Base-by-base conservation (phyloP, 2,797 vertebrate species). In the Micrastur ruficollis region DNA sequence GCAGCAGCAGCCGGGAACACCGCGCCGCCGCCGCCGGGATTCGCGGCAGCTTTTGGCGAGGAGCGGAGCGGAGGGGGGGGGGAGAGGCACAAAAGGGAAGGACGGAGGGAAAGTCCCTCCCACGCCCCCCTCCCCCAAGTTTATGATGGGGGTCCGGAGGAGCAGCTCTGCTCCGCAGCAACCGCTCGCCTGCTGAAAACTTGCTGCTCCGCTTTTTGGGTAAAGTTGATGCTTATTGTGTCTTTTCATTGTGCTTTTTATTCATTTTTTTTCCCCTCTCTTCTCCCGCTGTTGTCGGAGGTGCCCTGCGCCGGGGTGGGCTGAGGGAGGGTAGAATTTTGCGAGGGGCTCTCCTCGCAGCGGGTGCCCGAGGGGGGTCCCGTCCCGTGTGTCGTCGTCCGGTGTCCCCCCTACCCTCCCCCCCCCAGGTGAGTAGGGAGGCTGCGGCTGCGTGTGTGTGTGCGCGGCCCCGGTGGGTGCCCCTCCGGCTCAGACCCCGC, bases 71-170 rank as follows among this genome's bases (percentile, higher is more conserved):
- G 85, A 78, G 90, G 27, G 13, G 22, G 17, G 42, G 34, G 50
- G 71, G 71, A 73, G 94, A 68, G 91, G 91, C 93, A 89, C 95
- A 84, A 94, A 91, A 95, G 94, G 93, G 96, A 93, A 93, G 93
- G 86, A 93, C 93, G 66, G 75, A 89, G 94, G 84, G 74, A 85
- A 93, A 93, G 86, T 89, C 93, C 78, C 59, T 90, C 95, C 95
- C 86, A 95, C 93, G 82, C 68, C 97, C 86, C 95, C 82, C 90
- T 91, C 73, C 91, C 93, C 71, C 95, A 92, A 97, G 96, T 95
- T 97, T 97, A 97, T 89, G 97, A 98, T 98, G 98, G 97, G 97
- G 97, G 94, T 95, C 92, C 81, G 93, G 96, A 81, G 78, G 89
- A 86, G 83, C 76, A 34, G 97, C 89, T 93, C 79, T 59, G 96